Base-by-base conservation (phyloP, 2,888 invertebrate species). In the Sisyra nigra region DNA sequence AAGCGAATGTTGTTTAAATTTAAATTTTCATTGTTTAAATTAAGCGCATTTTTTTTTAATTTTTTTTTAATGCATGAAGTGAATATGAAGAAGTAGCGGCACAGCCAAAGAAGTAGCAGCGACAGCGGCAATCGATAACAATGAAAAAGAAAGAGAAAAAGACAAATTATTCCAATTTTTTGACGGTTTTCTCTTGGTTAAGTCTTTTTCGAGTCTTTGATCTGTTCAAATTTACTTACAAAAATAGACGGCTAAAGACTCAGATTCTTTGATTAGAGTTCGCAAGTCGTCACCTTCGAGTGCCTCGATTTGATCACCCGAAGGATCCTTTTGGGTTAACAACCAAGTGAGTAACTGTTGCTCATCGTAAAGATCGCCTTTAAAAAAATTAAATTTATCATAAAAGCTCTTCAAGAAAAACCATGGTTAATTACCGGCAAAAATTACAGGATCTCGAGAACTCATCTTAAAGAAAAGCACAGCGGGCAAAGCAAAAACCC, bases 311-410 rank as follows among this genome's bases (percentile, higher is more conserved):
- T 87, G 77, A 57, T 91, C 89, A 35, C 88, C 87, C 38, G 84
- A 78, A 41, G 92, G 92, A 66, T 92, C 88, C 61, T 92, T 91
- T 63, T 92, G 88, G 32, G 85, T 82, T 53, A 92, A 61, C 45
- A 92, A 65, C 92, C 92, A 92, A 59, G 79, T 83, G n/a, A 92
- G 67, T 51, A 92, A 78, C 58, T 82, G 82, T 52, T 85, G 80
- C 62, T 88, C 87, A 56, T 87, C 85, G 57, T 86, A 87, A 34
- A 88, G 63, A 60, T 88, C 87, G 51, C 88, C 83, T 82, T 46
- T 13, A 42, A 37, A 49, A 29, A 57, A 37, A 47, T 45, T 33
- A 33, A 6, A 6, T 33, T 3, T 33, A 30, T 30, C 8, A 9
- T 33, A 1, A 7, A 19, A 17, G 9, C 33, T 30, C 8, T 42